Evolutionary conservation across 2,888 invertebrate genomes (phyloP).

Genomic region (Epistrophella euchroma): DNA sequence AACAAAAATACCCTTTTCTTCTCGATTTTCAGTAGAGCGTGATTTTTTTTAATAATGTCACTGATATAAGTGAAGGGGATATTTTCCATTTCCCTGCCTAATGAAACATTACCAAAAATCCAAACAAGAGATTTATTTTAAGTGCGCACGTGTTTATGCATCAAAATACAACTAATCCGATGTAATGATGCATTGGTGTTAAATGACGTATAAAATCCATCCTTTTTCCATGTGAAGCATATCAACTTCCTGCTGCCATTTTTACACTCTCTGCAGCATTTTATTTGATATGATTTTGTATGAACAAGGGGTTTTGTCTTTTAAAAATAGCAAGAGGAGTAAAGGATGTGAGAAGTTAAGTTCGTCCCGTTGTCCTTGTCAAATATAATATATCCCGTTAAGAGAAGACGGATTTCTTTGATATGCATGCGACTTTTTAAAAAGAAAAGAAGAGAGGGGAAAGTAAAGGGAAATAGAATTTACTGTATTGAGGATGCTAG

Average conservation of each 20-base stretch:
- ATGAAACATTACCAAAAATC: not conserved
- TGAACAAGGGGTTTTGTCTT: slow-evolving; percentile 54
- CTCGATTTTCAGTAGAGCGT: not conserved
- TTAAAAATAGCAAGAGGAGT: not conserved
- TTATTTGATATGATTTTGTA: slow-evolving; percentile 59
- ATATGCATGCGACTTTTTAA: not conserved
- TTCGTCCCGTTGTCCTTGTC: slow-evolving; percentile 32
- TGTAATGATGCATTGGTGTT: slow-evolving; percentile 73
- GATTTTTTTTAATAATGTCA: not conserved
- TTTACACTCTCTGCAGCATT: slow-evolving; percentile 23
- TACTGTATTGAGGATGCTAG: no score
- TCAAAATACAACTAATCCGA: slow-evolving; percentile 68
- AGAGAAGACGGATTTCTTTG: slow-evolving; percentile 54
- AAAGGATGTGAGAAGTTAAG: slow-evolving; percentile 42
- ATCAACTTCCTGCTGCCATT: slow-evolving; percentile 42
- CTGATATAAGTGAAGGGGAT: not conserved
- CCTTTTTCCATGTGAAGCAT: slow-evolving; percentile 13
- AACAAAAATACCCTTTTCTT: slow-evolving; percentile 1
- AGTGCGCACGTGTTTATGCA: slow-evolving; percentile 47
- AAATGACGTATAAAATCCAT: slow-evolving; percentile 59
- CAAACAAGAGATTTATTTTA: slow-evolving; percentile 54
- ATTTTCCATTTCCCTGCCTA: not conserved
- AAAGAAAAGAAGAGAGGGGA: not conserved
- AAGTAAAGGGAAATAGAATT: no score
- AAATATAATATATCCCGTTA: slow-evolving; percentile 59